Evolutionary conservation across 2,113 vertebrate species (phyloP).

Genomic region (Myotis davidii): DNA sequence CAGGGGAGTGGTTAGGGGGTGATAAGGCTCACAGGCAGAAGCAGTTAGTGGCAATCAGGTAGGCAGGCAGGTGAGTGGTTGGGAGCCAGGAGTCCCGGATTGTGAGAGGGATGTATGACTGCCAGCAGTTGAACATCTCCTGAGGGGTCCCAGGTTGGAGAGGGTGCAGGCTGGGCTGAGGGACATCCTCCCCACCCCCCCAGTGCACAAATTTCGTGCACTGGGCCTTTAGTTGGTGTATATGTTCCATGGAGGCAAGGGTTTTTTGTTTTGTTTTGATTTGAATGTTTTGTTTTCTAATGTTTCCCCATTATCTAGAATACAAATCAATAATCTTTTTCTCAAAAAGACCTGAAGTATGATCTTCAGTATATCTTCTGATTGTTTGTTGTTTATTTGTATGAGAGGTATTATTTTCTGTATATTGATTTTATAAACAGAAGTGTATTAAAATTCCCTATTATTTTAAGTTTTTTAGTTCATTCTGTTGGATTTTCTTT

Average conservation of each 20-base stretch:
- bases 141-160: too few species aligned
- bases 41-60: too few species aligned
- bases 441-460: conserved; percentile 16
- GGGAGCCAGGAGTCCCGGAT: too few species aligned
- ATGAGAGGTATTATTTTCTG: conserved; percentile 27
- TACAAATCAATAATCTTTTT: not conserved
- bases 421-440: conserved; percentile 49
- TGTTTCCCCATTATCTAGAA: not conserved
- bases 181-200: too few species aligned
- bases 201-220: too few species aligned
- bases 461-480: not conserved
- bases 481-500: conserved; percentile 20
- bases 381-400: not conserved
- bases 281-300: not conserved
- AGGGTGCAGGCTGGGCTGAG: too few species aligned
- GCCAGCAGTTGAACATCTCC: too few species aligned
- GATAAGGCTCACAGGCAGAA: too few species aligned
- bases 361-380: not conserved
- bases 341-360: not conserved
- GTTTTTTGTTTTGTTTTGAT: not conserved
- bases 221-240: not conserved
- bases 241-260: not conserved
- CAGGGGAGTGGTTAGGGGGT: too few species aligned
- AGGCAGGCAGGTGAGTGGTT: too few species aligned
- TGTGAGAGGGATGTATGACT: too few species aligned